phyloP scores from a whole-genome alignment of 2,113 vertebrate species.

The Dermatemys mawii region DNA sequence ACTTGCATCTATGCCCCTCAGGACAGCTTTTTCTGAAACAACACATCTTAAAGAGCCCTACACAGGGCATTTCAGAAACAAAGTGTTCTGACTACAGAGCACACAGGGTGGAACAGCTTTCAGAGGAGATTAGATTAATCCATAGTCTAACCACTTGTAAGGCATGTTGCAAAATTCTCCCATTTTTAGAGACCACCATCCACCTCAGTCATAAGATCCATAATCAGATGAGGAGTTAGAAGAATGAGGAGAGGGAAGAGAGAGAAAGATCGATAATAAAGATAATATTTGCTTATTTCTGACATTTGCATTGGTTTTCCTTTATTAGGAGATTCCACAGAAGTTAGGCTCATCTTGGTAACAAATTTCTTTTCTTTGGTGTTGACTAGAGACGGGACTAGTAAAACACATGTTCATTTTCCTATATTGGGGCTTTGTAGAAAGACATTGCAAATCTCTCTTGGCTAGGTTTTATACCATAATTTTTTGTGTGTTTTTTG shows the following conservation, averaged over 20 bases:
- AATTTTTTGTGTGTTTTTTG: too few species aligned
- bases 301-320: not conserved
- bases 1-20: too few species aligned
- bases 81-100: not conserved
- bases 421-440: not conserved
- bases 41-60: not conserved
- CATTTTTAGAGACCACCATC: not conserved
- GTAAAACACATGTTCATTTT: not conserved
- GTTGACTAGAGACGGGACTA: not conserved
- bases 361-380: too few species aligned
- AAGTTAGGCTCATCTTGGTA: not conserved
- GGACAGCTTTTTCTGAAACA: not conserved
- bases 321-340: not conserved
- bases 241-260: too few species aligned
- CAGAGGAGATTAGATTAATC: not conserved
- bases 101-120: not conserved
- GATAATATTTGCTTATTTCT: not conserved
- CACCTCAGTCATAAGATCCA: too few species aligned
- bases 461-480: not conserved
- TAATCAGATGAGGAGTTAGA: too few species aligned
- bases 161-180: not conserved
- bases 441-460: not conserved
- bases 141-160: not conserved
- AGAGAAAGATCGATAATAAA: not conserved
- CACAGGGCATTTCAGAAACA: not conserved